Conservation (phyloP, 1,140 invertebrate species). For the Drosophila ironensis region DNA sequence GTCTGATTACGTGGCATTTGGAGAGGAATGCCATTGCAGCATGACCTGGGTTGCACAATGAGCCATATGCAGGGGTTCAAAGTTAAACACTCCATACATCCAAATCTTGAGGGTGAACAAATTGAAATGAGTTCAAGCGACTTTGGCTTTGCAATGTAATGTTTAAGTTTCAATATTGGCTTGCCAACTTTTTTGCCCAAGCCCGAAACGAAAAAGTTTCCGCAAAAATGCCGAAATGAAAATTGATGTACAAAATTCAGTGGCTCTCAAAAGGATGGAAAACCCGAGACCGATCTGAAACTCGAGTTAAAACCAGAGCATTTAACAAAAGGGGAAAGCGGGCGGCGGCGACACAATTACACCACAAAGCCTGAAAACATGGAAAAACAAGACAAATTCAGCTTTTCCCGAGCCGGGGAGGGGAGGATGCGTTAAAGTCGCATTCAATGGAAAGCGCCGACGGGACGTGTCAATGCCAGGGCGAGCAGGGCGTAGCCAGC, state of each 20-base stretch:
- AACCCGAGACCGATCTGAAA: not conserved
- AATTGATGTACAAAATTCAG: too few relatives aligned
- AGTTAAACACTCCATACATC: too few relatives aligned
- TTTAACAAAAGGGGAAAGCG: not conserved
- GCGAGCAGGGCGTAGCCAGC: conserved; percentile 28
- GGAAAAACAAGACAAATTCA: conserved; percentile 15
- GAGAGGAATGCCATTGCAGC: too few relatives aligned
- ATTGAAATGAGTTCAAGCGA: too few relatives aligned
- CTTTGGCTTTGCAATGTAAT: too few relatives aligned
- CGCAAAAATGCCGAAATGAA: too few relatives aligned
- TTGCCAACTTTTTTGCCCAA: too few relatives aligned
- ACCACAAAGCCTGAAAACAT: conserved; percentile 4
- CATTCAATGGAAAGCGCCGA: conserved; percentile 33
- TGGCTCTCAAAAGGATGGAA: not conserved
- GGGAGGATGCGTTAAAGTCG: conserved; percentile 27
- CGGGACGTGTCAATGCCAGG: conserved; percentile 48
- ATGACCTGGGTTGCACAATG: too few relatives aligned
- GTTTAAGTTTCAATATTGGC: too few relatives aligned
- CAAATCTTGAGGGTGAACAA: too few relatives aligned
- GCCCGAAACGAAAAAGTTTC: too few relatives aligned
- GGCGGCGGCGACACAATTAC: conserved; percentile 21
- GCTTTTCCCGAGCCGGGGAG: not conserved
- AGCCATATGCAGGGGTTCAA: too few relatives aligned
- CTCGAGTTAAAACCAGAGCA: not conserved
- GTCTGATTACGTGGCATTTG: conserved; percentile 32